Evolutionary conservation across 64 coral and sea anemone genomes (phyloP), one percentile per base, ranked within the genome.

Genomic region (Porites lutea): DNA sequence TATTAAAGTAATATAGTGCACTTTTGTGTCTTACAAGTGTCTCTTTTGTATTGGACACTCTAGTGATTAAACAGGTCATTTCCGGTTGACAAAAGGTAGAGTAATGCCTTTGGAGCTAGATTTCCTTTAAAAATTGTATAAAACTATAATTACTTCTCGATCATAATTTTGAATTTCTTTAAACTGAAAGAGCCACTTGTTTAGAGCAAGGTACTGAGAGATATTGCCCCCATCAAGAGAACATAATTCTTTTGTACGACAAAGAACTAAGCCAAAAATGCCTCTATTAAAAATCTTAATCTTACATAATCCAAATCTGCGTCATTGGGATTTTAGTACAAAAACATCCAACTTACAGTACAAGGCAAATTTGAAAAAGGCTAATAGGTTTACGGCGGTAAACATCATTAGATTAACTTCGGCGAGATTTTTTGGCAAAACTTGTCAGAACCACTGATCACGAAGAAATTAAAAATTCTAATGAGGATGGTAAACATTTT

Each of bases 51-150:
- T 19, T 50, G 47, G 23, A 63, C 22, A 52, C 61, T 68, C 69
- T 6, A 84, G 47, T 51, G 59, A 84, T 21, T 78, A 51, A 84
- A 84, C 81, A 84, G 81, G 61, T 69, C 63, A 83, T 84, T 84
- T 84, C 62, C 81, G 81, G 81, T 68, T 84, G 6, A 76, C 8
- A 51, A 19, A 50, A 64, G 49, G 81, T 84, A 45, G 19, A 10
- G 46, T 8, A 18, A 8, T 12, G 19, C 5, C 63, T 69, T 22
- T 68, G 81, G 48, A 51, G 15, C 43, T 16, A 45, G 65, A 84
- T 47, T 83, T 51, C 63, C 63, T 67, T 84, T 46, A 84, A 68
- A 13, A 37, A 37, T 37, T 37, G 27, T 37, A 37, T 37, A 37
- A 37, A 37, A 37, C 27, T 37, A 37, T 37, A 37, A 37, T 37